These are phyloP conservation scores for Lissocephala sabroskyi DNA, from an alignment of 2,888 invertebrate species.

Conservation along the genomic window DNA sequence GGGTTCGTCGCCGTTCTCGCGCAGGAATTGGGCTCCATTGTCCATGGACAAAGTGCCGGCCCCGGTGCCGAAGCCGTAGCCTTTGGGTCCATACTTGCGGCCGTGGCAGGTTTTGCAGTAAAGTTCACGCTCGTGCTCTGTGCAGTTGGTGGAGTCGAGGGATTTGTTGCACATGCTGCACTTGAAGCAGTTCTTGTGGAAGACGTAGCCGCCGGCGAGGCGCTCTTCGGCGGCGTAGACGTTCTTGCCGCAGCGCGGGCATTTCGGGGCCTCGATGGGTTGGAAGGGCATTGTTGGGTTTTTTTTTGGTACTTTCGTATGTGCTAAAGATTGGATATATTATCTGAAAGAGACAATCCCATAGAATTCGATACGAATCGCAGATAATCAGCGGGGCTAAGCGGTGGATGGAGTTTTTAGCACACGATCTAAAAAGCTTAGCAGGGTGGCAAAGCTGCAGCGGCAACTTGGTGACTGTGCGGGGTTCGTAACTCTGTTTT, in stretches of 20 bases:
- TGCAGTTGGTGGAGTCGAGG: slow-evolving; percentile 52
- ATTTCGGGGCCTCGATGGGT: slow-evolving; percentile 55
- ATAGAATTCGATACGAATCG: slow-evolving; percentile 16
- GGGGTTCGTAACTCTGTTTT: too few species aligned
- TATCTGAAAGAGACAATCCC: slow-evolving; percentile 48
- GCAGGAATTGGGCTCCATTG: slow-evolving; percentile 51
- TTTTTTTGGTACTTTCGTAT: too few species aligned
- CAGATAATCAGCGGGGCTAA: neutral
- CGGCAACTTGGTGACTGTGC: too few species aligned
- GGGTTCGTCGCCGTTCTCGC: slow-evolving; percentile 50
- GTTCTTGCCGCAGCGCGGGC: slow-evolving; percentile 53
- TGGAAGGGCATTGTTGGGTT: slow-evolving; percentile 39
- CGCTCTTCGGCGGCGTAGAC: slow-evolving; percentile 56
- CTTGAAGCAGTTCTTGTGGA: slow-evolving; percentile 62
- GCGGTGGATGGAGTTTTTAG: neutral
- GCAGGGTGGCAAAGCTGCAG: too few species aligned
- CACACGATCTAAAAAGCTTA: neutral
- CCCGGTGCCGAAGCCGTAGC: slow-evolving; percentile 51
- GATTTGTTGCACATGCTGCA: slow-evolving; percentile 61
- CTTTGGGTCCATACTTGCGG: slow-evolving; percentile 51
- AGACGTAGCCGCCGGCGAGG: slow-evolving; percentile 50
- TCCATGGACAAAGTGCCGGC: slow-evolving; percentile 58
- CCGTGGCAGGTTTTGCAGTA: slow-evolving; percentile 54
- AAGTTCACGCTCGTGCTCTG: slow-evolving; percentile 52
- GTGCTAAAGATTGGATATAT: slow-evolving; percentile 43